These are phyloP conservation scores for Drosophila algonquin DNA, from an alignment of 2,888 invertebrate genomes.

Conservation along the genomic window DNA sequence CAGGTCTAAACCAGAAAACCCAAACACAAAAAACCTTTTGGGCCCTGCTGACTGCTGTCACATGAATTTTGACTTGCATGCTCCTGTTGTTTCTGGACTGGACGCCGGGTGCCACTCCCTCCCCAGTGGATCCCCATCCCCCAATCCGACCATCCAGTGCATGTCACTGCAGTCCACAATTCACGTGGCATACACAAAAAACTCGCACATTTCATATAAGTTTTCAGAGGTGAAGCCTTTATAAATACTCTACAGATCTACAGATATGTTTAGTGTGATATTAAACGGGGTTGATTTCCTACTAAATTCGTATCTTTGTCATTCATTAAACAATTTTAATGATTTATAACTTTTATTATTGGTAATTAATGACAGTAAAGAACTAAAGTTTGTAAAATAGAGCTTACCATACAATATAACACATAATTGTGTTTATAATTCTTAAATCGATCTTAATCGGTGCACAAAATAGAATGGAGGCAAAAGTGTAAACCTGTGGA, in stretches of 20 bases:
- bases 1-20: slow-evolving; percentile 65
- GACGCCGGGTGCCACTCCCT: slow-evolving; percentile 7
- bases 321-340: too few relatives aligned
- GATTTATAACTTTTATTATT: too few relatives aligned
- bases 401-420: too few relatives aligned
- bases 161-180: slow-evolving; percentile 73
- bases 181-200: slow-evolving; percentile 46
- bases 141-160: slow-evolving; percentile 47
- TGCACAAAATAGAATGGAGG: too few relatives aligned
- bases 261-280: too few relatives aligned
- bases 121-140: slow-evolving; percentile 24
- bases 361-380: too few relatives aligned
- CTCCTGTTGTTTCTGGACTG: slow-evolving; percentile 10
- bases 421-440: too few relatives aligned
- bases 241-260: background rate
- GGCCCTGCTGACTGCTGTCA: slow-evolving; percentile 62
- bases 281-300: too few relatives aligned
- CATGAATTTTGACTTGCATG: slow-evolving; percentile 68
- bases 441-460: too few relatives aligned
- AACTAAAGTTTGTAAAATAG: too few relatives aligned
- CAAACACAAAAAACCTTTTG: slow-evolving; percentile 43
- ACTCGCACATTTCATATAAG: slow-evolving; percentile 4
- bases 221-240: background rate
- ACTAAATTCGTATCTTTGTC: too few relatives aligned
- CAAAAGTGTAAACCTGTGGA: too few relatives aligned